Evolutionary conservation across 2,113 vertebrate species (phyloP), one percentile per base, ranked within the genome.

Genomic region (Rana temporaria): DNA sequence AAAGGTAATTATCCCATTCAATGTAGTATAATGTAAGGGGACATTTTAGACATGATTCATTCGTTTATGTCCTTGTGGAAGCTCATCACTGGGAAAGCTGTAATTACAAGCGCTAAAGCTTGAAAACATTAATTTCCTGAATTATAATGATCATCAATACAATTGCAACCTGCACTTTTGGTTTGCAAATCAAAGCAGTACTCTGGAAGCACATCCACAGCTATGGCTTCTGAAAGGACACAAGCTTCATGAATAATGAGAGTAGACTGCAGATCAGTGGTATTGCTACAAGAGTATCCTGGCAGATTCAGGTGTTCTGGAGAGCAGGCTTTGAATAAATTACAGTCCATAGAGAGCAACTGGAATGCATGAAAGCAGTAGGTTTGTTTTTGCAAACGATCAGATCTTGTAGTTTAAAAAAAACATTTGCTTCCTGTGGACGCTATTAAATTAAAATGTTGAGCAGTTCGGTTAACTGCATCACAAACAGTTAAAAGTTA

Each of bases 131-230:
- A n/a, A 80, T 80, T 80, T 80, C 78, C 66, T 38, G 56, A 80
- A 80, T 71, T 80, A 80, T 66, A 80, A 63, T 18, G 26, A 80
- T 80, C 78, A 69, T 30, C 55, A 70, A 80, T 70, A 80, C 78
- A 80, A 71, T 52, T 80, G 65, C 66, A 80, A 68, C 32, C 66
- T 70, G 55, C 20, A 80, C 32, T 80, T 70, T 70, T 69, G 78
- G 30, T 69, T 69, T 38, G 55, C 64, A 60, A 69, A 80, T 60
- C 56, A 70, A 57, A 9, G 59, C 74, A 77, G 48, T 65, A 77
- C 60, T 38, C 74, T 52, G 42, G 74, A 77, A 64, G 67, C 67
- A 30, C 32, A 32, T 70, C 56, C 32, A 68, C 4, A 60, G 52
- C 70, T 68, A 19, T 60, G 53, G 16, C 52, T 59, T 68, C 70